Evolutionary conservation across 2,797 vertebrate genomes (phyloP), one percentile per base, ranked within the genome.

Genomic region (Tauraco hartlaubi): DNA sequence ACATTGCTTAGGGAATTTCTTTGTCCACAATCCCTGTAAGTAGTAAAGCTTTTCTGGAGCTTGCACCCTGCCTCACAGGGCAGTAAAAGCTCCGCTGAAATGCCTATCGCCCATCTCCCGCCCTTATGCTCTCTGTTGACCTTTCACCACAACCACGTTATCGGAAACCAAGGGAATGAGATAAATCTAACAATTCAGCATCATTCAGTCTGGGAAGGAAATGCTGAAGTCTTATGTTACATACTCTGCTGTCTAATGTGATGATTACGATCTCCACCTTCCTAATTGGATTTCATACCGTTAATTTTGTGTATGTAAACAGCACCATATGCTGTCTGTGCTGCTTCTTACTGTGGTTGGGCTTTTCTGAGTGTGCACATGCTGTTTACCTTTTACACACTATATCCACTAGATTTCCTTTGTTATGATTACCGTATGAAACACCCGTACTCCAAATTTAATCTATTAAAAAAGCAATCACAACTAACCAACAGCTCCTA

Each of bases 221-320:
- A 92, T 44, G 81, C 71, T 84, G 33, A 87, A 37, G 82, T 51
- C 84, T 72, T 63, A 48, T 75, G 71, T 80, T 92, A 43, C 54
- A 19, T 33, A 22, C 79, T 48, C 85, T n/a, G 64, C 56, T 64
- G 58, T 48, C 51, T 96, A 91, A 92, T 62, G 86, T 49, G 58
- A 75, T 69, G 78, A 92, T 86, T 85, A 75, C 1, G 1, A 94
- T 92, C 95, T 87, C 76, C 52, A 52, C 80, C 83, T 92, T 72
- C 58, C 46, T 97, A 95, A 96, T 28, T 95, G 86, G 94, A 95
- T 93, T 91, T 63, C 82, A 66, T 74, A 56, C 71, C 61, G 86
- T 63, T 92, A 90, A 81, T 92, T 74, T 93, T 84, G 87, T 93
- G 73, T 55, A 64, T 71, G 63, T 90, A 95, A 95, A 95, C 81